Percentiles rank a stretch among this genome's conserved stretches.
Conservation (phyloP, 2,113 vertebrate species). For the Myiagra hebetior region DNA sequence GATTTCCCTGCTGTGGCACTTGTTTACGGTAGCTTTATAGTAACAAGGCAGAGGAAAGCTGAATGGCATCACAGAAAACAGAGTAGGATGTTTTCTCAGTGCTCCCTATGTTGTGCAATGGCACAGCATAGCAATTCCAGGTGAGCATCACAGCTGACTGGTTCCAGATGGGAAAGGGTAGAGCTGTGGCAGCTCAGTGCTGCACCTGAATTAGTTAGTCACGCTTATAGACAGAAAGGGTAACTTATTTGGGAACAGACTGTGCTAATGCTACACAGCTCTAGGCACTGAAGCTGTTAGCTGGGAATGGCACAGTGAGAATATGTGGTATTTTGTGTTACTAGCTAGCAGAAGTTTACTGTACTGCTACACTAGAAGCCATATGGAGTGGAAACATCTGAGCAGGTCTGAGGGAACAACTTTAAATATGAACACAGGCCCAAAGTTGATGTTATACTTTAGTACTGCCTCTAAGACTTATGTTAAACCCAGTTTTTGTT, state of each 20-base stretch:
- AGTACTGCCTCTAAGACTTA: background rate
- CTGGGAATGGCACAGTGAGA: background rate
- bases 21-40: background rate
- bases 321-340: background rate
- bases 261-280: background rate
- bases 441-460: background rate
- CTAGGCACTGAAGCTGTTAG: background rate
- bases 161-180: background rate
- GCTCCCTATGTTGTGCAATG: background rate
- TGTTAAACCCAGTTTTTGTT: background rate
- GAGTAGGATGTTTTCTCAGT: background rate
- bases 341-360: background rate
- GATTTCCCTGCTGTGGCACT: background rate
- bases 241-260: constrained; percentile 1
- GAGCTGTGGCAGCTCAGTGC: background rate
- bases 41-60: background rate
- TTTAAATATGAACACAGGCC: background rate
- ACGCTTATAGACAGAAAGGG: background rate
- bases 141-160: background rate
- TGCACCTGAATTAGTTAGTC: background rate
- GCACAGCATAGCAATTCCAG: background rate
- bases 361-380: background rate
- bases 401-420: background rate
- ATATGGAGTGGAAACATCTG: background rate
- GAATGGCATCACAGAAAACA: background rate